These are phyloP conservation scores for Carcinoscorpius rotundicauda DNA, from an alignment of 1,140 invertebrate species.

Conservation along the genomic window DNA sequence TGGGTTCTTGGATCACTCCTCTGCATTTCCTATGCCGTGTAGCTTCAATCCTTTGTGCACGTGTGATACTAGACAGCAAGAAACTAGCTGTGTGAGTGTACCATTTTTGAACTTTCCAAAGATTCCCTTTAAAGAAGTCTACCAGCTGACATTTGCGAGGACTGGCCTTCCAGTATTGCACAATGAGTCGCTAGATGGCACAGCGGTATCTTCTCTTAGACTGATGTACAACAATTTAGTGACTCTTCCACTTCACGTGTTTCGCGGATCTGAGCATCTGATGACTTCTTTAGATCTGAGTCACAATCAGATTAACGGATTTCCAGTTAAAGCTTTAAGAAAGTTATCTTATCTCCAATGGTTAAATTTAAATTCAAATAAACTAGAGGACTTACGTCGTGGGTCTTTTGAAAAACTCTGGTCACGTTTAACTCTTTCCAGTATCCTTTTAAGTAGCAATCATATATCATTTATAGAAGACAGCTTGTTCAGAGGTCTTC, in stretches of 20 bases:
- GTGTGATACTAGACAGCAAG: slow-evolving; percentile 38
- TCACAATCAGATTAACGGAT: slow-evolving; percentile 52
- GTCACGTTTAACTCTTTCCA: slow-evolving; percentile 10
- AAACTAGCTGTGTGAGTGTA: slow-evolving; percentile 49
- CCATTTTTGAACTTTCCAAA: slow-evolving; percentile 46
- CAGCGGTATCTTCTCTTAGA: slow-evolving; percentile 38
- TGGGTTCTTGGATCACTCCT: too few relatives aligned
- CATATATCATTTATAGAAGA: slow-evolving; percentile 16
- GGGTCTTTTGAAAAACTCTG: slow-evolving; percentile 6
- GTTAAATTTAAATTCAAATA: slow-evolving; percentile 69
- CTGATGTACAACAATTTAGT: slow-evolving; percentile 41
- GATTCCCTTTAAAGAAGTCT: slow-evolving; percentile 40
- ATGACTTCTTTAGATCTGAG: slow-evolving; percentile 72
- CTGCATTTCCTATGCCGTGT: slow-evolving; percentile 31
- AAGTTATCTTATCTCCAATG: slow-evolving; percentile 57
- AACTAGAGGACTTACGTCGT: slow-evolving; percentile 41
- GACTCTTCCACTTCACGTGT: slow-evolving; percentile 37
- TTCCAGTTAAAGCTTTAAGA: slow-evolving; percentile 49
- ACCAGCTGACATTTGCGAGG: slow-evolving; percentile 30
- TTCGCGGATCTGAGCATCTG: slow-evolving; percentile 48
- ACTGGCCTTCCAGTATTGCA: slow-evolving; percentile 41
- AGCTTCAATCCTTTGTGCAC: slow-evolving; percentile 48
- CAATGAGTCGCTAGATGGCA: slow-evolving; percentile 38
- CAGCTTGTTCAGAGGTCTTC: slow-evolving; percentile 17
- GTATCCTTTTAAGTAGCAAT: slow-evolving; percentile 23